Conservation (phyloP, 2,888 invertebrate genomes). For the Rhorus exstirpatorius region DNA sequence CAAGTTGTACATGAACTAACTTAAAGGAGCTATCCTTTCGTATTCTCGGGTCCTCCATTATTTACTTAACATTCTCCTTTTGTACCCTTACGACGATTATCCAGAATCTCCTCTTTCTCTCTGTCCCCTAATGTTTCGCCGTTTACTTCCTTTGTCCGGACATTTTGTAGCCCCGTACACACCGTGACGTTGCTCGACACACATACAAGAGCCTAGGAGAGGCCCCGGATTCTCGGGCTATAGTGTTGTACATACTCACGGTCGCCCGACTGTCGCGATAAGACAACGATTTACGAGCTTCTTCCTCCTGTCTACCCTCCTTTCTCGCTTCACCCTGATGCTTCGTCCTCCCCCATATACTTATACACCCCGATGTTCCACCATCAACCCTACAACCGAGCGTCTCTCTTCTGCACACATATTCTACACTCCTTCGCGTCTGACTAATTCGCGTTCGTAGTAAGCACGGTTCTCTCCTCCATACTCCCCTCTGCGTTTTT, state of each 20-base stretch:
- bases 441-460: constrained; percentile 70
- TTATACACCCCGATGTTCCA: constrained; percentile 22
- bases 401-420: constrained; percentile 56
- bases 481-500: constrained; percentile 24
- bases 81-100: constrained; percentile 49
- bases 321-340: constrained; percentile 33
- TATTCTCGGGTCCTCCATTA: constrained; percentile 12
- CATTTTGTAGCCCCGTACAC: constrained; percentile 37
- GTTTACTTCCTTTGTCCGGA: constrained; percentile 48
- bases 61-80: constrained; percentile 39
- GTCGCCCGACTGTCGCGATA: constrained; percentile 68
- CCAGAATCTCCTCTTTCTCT: constrained; percentile 37
- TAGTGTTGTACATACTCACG: constrained; percentile 45
- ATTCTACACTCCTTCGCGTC: constrained; percentile 55
- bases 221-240: constrained; percentile 4
- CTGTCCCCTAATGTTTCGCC: constrained; percentile 26
- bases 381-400: constrained; percentile 25
- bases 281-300: constrained; percentile 71
- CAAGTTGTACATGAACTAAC: neutral
- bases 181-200: constrained; percentile 42
- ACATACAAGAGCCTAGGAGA: constrained; percentile 40
- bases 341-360: neutral
- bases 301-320: constrained; percentile 58
- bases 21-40: neutral
- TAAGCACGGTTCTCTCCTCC: constrained; percentile 27